A percentile compares a stretch with the other conserved stretches of the same genome.
These are phyloP conservation scores for Falco cherrug DNA, from an alignment of 2,797 vertebrate genomes.

Conservation along the genomic window DNA sequence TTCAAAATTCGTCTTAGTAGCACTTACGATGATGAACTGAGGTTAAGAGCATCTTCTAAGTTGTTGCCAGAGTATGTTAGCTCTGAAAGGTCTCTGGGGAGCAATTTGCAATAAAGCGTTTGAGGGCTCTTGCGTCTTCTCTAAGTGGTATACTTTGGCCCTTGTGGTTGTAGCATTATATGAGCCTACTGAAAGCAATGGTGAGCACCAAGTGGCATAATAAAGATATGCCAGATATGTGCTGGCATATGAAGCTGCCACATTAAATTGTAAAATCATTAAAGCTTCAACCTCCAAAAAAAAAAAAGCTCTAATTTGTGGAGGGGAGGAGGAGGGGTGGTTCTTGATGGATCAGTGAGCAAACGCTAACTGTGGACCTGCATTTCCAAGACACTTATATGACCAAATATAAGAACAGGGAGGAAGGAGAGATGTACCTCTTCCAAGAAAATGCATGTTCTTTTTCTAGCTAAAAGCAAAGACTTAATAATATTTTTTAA, in stretches of 20 bases:
- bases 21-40: not conserved
- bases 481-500: not conserved
- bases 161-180: not conserved
- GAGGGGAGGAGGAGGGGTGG: not conserved
- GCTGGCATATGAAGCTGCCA: not conserved
- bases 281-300: not conserved
- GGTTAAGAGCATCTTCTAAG: not conserved
- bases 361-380: not conserved
- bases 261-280: not conserved
- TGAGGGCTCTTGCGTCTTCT: not conserved
- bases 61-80: not conserved
- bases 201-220: not conserved
- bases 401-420: not conserved
- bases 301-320: accelerated
- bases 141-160: not conserved
- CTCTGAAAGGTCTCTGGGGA: not conserved
- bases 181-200: not conserved
- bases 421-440: not conserved
- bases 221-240: not conserved
- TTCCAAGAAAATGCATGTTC: not conserved
- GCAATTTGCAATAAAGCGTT: not conserved
- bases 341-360: not conserved
- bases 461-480: not conserved
- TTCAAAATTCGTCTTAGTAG: not conserved
- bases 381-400: not conserved